A percentile compares a stretch with the other conserved stretches of the same genome.
phyloP scores from a whole-genome alignment of 2,113 vertebrate species.

The Sinosuthora webbiana region DNA sequence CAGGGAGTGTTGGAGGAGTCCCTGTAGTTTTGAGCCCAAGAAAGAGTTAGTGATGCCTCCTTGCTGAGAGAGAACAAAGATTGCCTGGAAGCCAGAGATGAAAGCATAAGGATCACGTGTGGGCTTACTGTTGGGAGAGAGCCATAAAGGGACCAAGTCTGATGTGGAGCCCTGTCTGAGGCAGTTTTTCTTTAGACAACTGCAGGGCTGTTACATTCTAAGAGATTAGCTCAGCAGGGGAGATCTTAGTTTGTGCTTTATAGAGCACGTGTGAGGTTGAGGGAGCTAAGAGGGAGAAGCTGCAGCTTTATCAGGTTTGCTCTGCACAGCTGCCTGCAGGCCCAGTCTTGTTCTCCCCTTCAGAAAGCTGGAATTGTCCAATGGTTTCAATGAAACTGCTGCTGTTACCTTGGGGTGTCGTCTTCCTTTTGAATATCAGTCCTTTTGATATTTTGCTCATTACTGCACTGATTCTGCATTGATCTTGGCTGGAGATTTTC shows the following conservation, averaged over 20 bases:
- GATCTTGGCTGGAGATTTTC: neutral
- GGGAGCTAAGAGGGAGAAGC: neutral
- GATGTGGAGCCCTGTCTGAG: neutral
- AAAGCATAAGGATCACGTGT: neutral
- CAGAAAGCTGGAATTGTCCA: neutral
- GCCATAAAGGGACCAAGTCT: neutral
- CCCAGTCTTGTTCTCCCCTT: neutral
- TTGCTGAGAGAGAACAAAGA: slow-evolving; percentile 32
- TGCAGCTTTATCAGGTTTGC: neutral
- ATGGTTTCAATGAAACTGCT: neutral
- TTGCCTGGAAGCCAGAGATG: slow-evolving; percentile 11
- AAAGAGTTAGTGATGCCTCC: slow-evolving; percentile 8
- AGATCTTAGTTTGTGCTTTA: neutral
- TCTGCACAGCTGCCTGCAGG: neutral
- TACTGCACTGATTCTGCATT: neutral
- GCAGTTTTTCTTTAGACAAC: slow-evolving; percentile 4
- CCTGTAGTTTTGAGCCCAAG: neutral
- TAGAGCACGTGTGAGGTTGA: neutral
- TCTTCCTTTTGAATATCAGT: neutral
- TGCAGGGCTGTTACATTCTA: neutral
- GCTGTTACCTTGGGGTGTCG: neutral
- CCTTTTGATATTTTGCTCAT: neutral
- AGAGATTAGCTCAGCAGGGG: neutral
- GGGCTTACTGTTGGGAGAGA: neutral
- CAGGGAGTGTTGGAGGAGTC: neutral